These are phyloP conservation scores for Branchinecta lynchi DNA, from an alignment of 1,140 invertebrate genomes.

Conservation along the genomic window DNA sequence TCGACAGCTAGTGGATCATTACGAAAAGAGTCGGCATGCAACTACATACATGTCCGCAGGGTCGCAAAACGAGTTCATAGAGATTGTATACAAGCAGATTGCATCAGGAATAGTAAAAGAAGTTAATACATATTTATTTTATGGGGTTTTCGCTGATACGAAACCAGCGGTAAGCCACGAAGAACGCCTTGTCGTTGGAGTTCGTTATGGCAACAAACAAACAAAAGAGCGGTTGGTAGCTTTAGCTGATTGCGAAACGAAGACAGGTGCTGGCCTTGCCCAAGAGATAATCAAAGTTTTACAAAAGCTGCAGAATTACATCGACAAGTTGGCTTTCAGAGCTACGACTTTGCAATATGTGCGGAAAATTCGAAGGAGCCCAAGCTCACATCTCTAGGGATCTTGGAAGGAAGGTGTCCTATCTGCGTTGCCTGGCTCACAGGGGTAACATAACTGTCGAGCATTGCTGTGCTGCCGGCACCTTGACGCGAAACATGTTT, in stretches of 20 bases:
- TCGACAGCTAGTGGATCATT: not conserved
- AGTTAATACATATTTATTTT: not conserved
- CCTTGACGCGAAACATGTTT: not conserved
- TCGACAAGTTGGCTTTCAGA: not conserved
- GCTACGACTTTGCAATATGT: conserved; percentile 3
- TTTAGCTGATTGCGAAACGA: not conserved
- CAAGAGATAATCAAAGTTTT: not conserved
- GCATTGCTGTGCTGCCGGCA: not conserved
- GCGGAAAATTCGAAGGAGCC: not conserved
- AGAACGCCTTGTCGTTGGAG: not conserved
- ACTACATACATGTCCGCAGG: not conserved
- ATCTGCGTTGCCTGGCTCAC: not conserved
- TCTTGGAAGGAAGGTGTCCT: not conserved
- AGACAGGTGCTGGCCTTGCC: too few species aligned
- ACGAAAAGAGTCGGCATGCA: not conserved
- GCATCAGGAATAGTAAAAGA: not conserved
- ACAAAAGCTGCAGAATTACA: not conserved
- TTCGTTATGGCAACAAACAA: not conserved
- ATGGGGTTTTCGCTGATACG: not conserved
- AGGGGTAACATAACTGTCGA: not conserved
- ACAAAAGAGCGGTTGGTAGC: not conserved
- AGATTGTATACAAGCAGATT: not conserved
- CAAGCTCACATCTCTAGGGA: too few species aligned
- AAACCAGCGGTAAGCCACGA: conserved; percentile 1
- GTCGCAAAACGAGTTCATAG: not conserved